Conservation (phyloP, 2,797 vertebrate species). For the Somateria mollissima region DNA sequence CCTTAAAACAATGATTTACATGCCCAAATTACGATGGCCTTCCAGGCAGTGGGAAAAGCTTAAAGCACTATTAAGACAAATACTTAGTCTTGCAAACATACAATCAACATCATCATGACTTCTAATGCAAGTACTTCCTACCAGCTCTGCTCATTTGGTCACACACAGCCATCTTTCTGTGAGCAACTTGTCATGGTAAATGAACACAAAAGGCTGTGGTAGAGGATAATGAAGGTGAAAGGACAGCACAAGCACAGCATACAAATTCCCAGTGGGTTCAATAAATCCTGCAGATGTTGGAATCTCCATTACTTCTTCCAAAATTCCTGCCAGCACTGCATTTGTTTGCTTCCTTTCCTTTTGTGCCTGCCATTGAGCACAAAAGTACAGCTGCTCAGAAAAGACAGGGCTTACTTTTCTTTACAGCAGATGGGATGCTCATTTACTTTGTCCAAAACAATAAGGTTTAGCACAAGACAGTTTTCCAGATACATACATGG, state of each 20-base stretch:
- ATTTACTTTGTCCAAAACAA: constrained; percentile 70
- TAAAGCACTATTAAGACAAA: neutral
- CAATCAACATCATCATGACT: neutral
- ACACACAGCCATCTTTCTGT: neutral
- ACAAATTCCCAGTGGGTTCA: neutral
- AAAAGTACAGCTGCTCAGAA: constrained; percentile 37
- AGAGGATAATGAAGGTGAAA: neutral
- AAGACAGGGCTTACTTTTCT: constrained; percentile 46
- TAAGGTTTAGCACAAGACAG: constrained; percentile 68
- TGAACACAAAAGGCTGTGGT: neutral
- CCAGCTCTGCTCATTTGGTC: neutral
- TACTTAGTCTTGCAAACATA: neutral
- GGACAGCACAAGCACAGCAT: neutral
- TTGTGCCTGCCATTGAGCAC: constrained; percentile 2
- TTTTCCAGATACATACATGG: constrained; percentile 62
- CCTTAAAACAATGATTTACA: neutral
- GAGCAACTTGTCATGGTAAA: neutral
- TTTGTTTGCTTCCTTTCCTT: constrained; percentile 8
- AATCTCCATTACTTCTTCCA: constrained; percentile 1
- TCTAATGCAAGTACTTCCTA: neutral
- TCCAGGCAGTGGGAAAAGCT: neutral
- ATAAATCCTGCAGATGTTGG: constrained; percentile 29
- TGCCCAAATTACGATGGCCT: neutral
- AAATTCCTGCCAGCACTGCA: neutral
- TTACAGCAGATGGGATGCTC: constrained; percentile 73